Evolutionary conservation across 2,113 vertebrate species (phyloP).

Genomic region (Xenus cinereus): DNA sequence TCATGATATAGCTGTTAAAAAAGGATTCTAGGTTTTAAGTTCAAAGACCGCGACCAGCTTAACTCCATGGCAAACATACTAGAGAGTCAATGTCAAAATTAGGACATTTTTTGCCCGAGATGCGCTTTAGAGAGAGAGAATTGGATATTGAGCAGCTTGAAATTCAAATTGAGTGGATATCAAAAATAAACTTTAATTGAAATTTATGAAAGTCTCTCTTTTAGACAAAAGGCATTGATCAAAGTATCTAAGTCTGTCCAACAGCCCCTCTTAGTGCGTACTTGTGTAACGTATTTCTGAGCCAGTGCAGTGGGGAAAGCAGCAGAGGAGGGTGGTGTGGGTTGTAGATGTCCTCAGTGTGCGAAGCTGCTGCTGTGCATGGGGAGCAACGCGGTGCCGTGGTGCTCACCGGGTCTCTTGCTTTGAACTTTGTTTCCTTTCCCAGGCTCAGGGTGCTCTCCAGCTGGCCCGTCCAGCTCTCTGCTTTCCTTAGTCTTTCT

Average conservation of each 20-base stretch:
- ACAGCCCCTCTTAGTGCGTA: background rate
- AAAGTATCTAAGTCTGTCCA: background rate
- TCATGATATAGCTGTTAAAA: background rate
- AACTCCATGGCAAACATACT: background rate
- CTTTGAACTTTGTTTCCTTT: background rate
- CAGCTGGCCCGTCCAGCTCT: background rate
- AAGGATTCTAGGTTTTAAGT: background rate
- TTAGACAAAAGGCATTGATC: background rate
- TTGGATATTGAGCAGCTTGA: background rate
- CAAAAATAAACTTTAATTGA: background rate
- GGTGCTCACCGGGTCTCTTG: background rate
- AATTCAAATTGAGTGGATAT: background rate
- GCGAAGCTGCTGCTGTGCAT: background rate
- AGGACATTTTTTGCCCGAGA: background rate
- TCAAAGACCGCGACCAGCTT: background rate
- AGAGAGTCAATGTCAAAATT: background rate
- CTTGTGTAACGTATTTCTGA: background rate
- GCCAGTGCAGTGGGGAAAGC: rapidly evolving
- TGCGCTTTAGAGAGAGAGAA: background rate
- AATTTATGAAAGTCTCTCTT: background rate
- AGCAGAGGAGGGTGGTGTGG: background rate
- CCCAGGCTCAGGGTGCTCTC: background rate
- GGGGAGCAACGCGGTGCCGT: background rate
- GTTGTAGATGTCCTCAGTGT: background rate
- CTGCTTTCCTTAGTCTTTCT: background rate